These are phyloP conservation scores for Pimpla rufipes DNA, from an alignment of 2,888 invertebrate species.

Conservation along the genomic window DNA sequence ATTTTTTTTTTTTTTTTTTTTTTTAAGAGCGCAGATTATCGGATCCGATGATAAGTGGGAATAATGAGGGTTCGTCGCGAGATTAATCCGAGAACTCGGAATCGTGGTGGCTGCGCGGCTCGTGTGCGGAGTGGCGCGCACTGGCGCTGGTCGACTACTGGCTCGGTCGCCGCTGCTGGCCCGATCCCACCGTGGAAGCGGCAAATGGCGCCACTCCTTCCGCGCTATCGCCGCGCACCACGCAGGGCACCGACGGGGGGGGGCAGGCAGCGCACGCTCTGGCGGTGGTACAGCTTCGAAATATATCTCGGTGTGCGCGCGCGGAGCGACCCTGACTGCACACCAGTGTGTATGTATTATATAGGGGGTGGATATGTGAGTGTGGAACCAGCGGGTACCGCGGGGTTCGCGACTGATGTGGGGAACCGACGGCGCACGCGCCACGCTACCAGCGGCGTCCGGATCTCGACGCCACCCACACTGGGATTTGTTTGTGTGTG, in stretches of 20 bases:
- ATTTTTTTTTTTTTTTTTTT: not conserved
- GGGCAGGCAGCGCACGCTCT: constrained; percentile 13
- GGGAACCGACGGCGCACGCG: too few species aligned
- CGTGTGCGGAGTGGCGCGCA: constrained; percentile 63
- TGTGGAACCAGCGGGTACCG: too few species aligned
- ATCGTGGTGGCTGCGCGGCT: constrained; percentile 7
- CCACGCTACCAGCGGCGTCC: too few species aligned
- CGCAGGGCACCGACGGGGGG: constrained; percentile 34
- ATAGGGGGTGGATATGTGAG: too few species aligned
- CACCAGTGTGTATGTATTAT: too few species aligned
- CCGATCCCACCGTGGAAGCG: constrained; percentile 57
- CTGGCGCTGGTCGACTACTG: constrained; percentile 67
- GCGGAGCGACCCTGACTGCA: constrained; percentile 37
- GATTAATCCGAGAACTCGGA: constrained; percentile 22
- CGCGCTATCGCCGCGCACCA: constrained; percentile 61
- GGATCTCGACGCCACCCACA: too few species aligned
- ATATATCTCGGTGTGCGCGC: constrained; percentile 31
- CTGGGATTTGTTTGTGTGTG: too few species aligned
- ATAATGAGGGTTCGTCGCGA: constrained; percentile 7
- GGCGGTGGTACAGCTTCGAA: constrained; percentile 45
- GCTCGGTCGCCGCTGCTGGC: constrained; percentile 37
- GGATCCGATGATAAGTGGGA: constrained; percentile 8
- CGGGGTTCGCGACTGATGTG: too few species aligned
- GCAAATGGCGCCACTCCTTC: constrained; percentile 69
- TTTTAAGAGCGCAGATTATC: not conserved